Conservation (phyloP, 2,797 vertebrate genomes). For the Rhodeus uyekii region DNA sequence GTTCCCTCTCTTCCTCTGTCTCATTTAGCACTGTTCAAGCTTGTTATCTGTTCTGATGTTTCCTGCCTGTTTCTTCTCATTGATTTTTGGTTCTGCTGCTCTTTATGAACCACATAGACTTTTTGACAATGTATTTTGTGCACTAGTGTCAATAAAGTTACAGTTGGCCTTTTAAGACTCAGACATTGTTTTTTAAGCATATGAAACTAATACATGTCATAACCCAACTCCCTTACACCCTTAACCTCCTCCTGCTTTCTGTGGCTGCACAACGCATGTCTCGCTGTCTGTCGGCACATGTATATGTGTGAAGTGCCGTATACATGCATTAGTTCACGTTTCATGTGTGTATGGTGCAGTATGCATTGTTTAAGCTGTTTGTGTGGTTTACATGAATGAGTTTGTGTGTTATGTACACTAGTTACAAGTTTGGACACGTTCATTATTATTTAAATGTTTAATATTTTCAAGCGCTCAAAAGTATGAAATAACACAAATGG, state of each 20-base stretch:
- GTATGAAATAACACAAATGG: not conserved
- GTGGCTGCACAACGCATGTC: constrained; percentile 43
- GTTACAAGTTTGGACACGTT: not conserved
- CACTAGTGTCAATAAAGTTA: constrained; percentile 95
- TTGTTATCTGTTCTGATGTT: constrained; percentile 42
- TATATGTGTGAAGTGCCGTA: not conserved
- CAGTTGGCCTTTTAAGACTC: constrained; percentile 81
- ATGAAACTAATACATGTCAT: constrained; percentile 32
- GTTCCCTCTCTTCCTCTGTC: constrained; percentile 7
- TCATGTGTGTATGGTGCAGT: not conserved
- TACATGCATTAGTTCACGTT: not conserved
- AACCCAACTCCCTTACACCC: constrained; percentile 37
- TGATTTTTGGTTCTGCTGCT: constrained; percentile 63
- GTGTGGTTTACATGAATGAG: not conserved
- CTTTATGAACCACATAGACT: constrained; percentile 66
- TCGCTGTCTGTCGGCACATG: constrained; percentile 20
- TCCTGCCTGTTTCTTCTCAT: constrained; percentile 64
- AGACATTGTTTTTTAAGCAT: constrained; percentile 63
- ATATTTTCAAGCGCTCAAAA: not conserved
- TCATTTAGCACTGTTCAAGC: constrained; percentile 43
- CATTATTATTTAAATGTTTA: not conserved
- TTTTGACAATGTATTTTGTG: constrained; percentile 80
- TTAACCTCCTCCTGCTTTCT: constrained; percentile 11
- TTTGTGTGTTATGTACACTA: not conserved
- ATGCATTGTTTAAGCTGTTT: not conserved